A percentile compares a stretch with the other conserved stretches of the same genome.
Conservation (phyloP, 2,888 invertebrate genomes). For the Phragmatobia fuliginosa region DNA sequence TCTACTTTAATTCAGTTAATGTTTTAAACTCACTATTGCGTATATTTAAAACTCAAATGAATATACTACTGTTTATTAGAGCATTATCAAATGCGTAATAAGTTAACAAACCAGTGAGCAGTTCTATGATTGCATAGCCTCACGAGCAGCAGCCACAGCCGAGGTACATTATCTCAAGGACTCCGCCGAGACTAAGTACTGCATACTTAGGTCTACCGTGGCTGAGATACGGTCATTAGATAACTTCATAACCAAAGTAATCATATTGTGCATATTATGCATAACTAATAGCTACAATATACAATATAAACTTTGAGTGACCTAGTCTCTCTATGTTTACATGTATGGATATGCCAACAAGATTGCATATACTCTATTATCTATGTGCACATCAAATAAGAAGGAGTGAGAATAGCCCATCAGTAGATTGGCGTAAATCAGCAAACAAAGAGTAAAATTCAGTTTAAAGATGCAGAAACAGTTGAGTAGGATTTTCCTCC, state of each 20-base stretch:
- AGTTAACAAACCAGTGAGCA: background rate
- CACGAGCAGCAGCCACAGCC: background rate
- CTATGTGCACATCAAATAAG: background rate
- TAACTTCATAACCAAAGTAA: slow-evolving; percentile 1
- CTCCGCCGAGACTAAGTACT: background rate
- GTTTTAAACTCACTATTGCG: too few relatives aligned
- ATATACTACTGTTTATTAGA: too few relatives aligned
- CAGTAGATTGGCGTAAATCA: too few relatives aligned
- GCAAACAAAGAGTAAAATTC: background rate
- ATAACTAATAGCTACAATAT: background rate
- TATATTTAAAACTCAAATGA: too few relatives aligned
- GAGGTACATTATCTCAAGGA: background rate
- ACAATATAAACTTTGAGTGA: too few relatives aligned
- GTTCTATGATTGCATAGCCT: background rate
- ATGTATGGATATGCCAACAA: too few relatives aligned
- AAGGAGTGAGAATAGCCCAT: background rate
- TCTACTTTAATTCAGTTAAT: too few relatives aligned
- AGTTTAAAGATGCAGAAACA: background rate
- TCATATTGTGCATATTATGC: background rate
- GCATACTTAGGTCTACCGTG: background rate
- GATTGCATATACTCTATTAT: too few relatives aligned
- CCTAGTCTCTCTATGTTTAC: too few relatives aligned
- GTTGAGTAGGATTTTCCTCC: too few relatives aligned
- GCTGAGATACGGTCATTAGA: background rate
- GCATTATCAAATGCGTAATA: background rate